Evolutionary conservation across 2,113 vertebrate genomes (phyloP).

Genomic region (Halichoerus grypus): DNA sequence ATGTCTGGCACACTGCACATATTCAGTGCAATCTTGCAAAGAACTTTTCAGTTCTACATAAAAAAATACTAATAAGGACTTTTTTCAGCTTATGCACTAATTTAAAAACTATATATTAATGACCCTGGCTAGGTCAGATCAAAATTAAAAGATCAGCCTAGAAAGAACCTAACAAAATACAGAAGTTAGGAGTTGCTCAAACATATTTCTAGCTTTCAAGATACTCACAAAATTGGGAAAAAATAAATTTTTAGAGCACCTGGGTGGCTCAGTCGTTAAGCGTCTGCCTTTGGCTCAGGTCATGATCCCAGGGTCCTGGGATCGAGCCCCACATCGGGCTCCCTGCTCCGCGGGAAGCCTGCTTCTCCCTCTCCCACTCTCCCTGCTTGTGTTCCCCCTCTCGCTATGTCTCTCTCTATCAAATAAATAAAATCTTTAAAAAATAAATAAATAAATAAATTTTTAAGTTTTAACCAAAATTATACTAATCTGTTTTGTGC

Average conservation of each 20-base stretch:
- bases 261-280: too few species aligned
- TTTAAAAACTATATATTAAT: background rate
- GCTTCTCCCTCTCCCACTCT: too few species aligned
- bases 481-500: background rate
- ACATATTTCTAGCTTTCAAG: background rate
- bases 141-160: background rate
- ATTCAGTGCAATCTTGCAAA: background rate
- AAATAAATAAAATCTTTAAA: too few species aligned
- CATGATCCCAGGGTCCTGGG: too few species aligned
- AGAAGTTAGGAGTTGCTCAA: background rate
- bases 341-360: too few species aligned
- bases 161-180: background rate
- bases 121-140: background rate
- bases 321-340: too few species aligned
- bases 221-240: background rate
- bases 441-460: background rate
- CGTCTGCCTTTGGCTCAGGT: too few species aligned
- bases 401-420: too few species aligned
- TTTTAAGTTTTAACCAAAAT: constrained; percentile 8
- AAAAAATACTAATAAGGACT: background rate
- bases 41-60: background rate
- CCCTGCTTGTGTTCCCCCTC: too few species aligned
- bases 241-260: too few species aligned
- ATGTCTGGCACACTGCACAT: background rate
- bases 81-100: background rate